Evolutionary conservation across 2,797 vertebrate species (phyloP).

Genomic region (Prunella strophiata): DNA sequence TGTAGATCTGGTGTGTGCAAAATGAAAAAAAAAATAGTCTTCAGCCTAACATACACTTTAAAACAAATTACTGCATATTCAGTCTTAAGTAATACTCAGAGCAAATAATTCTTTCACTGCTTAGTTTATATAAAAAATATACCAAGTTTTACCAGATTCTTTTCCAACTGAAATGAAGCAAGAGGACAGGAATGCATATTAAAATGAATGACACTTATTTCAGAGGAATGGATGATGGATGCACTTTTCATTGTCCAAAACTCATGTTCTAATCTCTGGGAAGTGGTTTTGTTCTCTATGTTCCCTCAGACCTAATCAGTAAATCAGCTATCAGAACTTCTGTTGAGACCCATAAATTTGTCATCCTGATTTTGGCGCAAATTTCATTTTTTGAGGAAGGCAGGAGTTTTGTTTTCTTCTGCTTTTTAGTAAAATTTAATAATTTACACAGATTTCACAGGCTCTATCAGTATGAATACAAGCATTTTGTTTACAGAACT

Average conservation of each 20-base stretch:
- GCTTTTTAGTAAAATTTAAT: background rate
- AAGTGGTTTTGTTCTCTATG: background rate
- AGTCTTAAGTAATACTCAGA: background rate
- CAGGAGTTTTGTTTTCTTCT: background rate
- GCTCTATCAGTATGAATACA: background rate
- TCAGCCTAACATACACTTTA: background rate
- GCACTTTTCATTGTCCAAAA: background rate
- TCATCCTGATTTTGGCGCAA: background rate
- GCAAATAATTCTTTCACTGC: conserved; percentile 12
- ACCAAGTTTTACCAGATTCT: background rate
- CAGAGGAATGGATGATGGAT: background rate
- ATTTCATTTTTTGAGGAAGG: background rate
- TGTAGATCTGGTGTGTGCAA: background rate
- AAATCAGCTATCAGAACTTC: background rate
- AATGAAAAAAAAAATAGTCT: background rate
- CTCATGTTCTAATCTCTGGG: background rate
- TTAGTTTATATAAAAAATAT: background rate
- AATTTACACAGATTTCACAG: background rate
- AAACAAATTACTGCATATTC: background rate
- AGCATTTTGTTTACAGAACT: background rate
- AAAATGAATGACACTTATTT: background rate
- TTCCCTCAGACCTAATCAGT: background rate
- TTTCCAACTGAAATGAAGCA: conserved; percentile 1
- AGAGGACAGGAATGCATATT: background rate
- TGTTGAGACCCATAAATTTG: background rate